Base-by-base conservation (phyloP, 2,113 vertebrate genomes). In the Sphaerodactylus townsendi region DNA sequence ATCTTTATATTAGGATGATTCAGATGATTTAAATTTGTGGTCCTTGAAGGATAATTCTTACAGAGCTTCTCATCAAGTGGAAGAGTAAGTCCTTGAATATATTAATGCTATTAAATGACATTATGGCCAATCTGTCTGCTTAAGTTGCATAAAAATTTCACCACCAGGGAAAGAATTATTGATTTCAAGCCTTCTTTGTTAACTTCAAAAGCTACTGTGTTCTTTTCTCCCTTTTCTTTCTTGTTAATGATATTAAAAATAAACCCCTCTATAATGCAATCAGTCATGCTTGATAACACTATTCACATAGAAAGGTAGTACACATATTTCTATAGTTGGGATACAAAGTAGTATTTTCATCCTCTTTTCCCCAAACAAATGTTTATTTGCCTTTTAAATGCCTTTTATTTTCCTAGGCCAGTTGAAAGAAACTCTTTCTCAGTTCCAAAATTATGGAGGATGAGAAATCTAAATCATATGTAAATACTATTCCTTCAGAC, bases 161-260 rank as follows among this genome's bases (percentile, higher is more conserved):
- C 88, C 87, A 90, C 94, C 89, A 65, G 84, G 77, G 85, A 65
- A 93, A 95, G 90, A 87, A 95, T 95, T 94, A 93, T 95, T 95
- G 96, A 95, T 82, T 95, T 95, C 74, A 93, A 87, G 79, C 90
- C 93, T 91, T 94, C 93, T 96, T 94, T 74, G 37, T 95, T 96
- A 96, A 96, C 93, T 91, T 94, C 82, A 90, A 94, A 92, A 94
- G 94, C 95, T 90, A 91, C 83, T 93, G 91, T 91, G 93, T 81
- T 93, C 87, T 93, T 90, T 92, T 91, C 91, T 71, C 76, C 76
- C 46, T 86, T 95, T 87, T 85, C 73, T 92, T 85, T 85, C 81
- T 93, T 94, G 89, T 94, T 93, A 87, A 79, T 85, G 89, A 93
- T 91, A 94, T 94, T 93, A 90, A 95, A 95, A 91, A 89, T 28